phyloP scores from a whole-genome alignment of 2,888 invertebrate species.

The Perizoma flavofasciatum region DNA sequence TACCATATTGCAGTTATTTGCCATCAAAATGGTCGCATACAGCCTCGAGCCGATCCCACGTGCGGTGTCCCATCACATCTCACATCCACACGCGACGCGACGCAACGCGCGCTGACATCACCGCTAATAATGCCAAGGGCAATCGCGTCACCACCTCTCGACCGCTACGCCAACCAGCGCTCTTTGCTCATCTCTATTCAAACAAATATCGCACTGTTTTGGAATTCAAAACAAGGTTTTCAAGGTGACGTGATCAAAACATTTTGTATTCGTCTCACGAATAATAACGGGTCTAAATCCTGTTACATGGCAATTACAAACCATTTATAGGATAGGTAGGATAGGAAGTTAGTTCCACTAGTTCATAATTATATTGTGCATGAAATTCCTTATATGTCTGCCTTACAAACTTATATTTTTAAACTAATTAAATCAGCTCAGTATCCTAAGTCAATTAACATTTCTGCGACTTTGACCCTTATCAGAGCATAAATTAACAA shows the following conservation, averaged over 20 bases:
- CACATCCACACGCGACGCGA: conserved; percentile 1
- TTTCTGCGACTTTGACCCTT: conserved; percentile 8
- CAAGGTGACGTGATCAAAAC: not conserved
- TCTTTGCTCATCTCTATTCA: conserved; percentile 17
- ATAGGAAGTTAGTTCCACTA: too few relatives aligned
- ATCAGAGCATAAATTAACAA: conserved; percentile 10
- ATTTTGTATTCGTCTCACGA: not conserved
- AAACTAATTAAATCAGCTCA: too few relatives aligned
- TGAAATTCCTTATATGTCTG: too few relatives aligned
- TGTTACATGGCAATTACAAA: not conserved
- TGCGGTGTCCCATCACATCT: conserved; percentile 6
- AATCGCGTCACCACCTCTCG: conserved; percentile 46
- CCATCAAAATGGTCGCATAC: too few relatives aligned
- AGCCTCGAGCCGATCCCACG: conserved; percentile 13
- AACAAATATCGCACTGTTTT: conserved; percentile 21
- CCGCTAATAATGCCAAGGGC: conserved; percentile 73
- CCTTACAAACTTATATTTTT: too few relatives aligned
- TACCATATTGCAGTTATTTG: too few relatives aligned
- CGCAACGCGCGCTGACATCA: conserved; percentile 19
- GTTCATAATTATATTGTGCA: too few relatives aligned
- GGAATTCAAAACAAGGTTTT: conserved; percentile 6
- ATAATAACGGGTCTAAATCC: too few relatives aligned
- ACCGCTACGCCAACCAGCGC: conserved; percentile 4
- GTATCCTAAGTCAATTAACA: too few relatives aligned
- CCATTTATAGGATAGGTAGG: too few relatives aligned